Evolutionary conservation across 2,113 vertebrate genomes (phyloP), one percentile per base, ranked within the genome.

Genomic region (Motacilla tschutschensis): DNA sequence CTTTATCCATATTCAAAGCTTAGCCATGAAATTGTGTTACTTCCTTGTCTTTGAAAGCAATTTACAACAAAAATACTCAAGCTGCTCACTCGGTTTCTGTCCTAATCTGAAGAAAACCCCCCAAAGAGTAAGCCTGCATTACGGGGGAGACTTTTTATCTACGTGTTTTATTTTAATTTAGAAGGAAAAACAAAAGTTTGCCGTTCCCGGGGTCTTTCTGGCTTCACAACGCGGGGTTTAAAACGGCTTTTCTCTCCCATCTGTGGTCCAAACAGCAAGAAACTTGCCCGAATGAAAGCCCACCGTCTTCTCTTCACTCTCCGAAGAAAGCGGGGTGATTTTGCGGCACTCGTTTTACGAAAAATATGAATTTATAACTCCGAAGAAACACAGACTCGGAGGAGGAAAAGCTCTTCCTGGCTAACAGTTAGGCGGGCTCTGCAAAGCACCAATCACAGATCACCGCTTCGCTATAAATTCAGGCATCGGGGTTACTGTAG

Each of bases 401-500:
- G 90, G 64, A 89, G 91, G 94, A 93, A 40, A 89, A 95, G 93
- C 83, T 92, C 87, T 95, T 95, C 60, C 93, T 87, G 77, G 93
- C 92, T 91, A 86, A 94, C 91, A 60, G 95, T 95, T 89, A 94
- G 91, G 97, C 96, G 95, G 94, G 91, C 79, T 73, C 93, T 89
- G 70, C 91, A 94, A 94, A 87, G 93, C 95, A 94, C 97, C 97
- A 97, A 97, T 97, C 96, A 96, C 70, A 94, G 94, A 86, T 87
- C 96, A 94, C 93, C 95, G 65, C 94, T 91, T 85, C 95, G 93
- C 97, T 97, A 97, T 97, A 97, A 97, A 97, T 97, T 96, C 93
- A 93, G 95, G 89, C 87, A 96, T 89, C 95, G 70, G 92, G 71
- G 65, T 90, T 89, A 75, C 63, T 79, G 55, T 53, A 87, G 83